A percentile compares a stretch with the other conserved stretches of the same genome.
Conservation (phyloP, 2,888 invertebrate genomes). For the Scaptomyza polygonia region DNA sequence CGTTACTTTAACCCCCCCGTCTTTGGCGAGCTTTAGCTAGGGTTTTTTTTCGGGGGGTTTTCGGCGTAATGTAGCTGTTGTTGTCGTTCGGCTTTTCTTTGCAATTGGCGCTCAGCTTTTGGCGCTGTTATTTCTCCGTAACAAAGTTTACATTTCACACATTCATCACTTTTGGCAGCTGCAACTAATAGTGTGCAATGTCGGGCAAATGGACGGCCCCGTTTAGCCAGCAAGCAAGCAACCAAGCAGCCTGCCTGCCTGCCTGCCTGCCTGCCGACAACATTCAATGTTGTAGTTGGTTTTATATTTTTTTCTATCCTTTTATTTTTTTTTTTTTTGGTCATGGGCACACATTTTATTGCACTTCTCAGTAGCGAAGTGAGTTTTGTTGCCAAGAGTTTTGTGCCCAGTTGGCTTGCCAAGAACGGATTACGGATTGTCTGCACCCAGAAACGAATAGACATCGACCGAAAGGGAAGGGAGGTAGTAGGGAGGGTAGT, state of each 20-base stretch:
- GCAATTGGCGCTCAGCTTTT: conserved; percentile 68
- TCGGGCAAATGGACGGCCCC: conserved; percentile 69
- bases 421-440: conserved; percentile 75
- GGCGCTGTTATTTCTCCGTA: conserved; percentile 76
- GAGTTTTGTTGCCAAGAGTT: conserved; percentile 57
- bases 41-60: neutral
- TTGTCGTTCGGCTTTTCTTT: conserved; percentile 53
- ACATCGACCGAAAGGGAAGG: neutral
- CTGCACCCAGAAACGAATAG: conserved; percentile 24
- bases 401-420: conserved; percentile 65
- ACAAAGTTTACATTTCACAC: conserved; percentile 81
- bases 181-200: conserved; percentile 80
- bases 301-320: neutral
- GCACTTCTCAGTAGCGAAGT: conserved; percentile 51
- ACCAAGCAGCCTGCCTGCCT: conserved; percentile 13
- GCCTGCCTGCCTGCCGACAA: conserved; percentile 12
- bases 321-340: conserved; percentile 30
- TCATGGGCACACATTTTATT: conserved; percentile 68
- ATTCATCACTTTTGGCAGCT: conserved; percentile 80
- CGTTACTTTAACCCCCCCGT: conserved; percentile 57
- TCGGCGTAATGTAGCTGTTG: neutral
- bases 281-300: conserved; percentile 21
- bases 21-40: conserved; percentile 55
- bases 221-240: conserved; percentile 44
- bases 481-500: too few relatives aligned